Conservation (phyloP, 1,140 invertebrate species). For the Maniola jurtina region DNA sequence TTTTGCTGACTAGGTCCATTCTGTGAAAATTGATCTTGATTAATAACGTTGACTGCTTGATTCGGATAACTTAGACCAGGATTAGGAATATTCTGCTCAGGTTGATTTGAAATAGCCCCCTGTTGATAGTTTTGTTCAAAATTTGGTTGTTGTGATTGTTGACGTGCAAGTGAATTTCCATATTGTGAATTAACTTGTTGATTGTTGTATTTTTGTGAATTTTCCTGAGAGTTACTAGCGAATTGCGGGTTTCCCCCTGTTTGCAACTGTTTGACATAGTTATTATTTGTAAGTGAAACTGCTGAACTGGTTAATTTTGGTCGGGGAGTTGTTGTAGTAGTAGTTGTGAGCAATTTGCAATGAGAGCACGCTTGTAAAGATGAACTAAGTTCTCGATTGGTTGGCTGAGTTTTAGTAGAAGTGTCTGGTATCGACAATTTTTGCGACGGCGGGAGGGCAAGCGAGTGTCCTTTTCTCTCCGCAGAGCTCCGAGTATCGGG, state of each 20-base stretch:
- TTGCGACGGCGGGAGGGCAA: conserved; percentile 41
- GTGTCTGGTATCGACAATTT: conserved; percentile 27
- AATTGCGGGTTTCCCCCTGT: not conserved
- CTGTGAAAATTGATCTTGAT: conserved; percentile 11
- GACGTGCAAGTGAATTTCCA: not conserved
- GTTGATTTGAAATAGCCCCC: not conserved
- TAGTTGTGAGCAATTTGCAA: conserved; percentile 70
- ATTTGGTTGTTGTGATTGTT: not conserved
- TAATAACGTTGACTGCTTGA: not conserved
- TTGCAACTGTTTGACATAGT: not conserved
- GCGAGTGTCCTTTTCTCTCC: conserved; percentile 48
- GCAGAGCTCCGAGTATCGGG: not conserved
- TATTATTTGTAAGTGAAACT: not conserved
- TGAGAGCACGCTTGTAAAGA: conserved; percentile 63
- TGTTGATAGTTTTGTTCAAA: not conserved
- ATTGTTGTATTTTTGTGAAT: not conserved
- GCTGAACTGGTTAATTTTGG: conserved; percentile 20
- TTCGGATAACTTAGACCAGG: not conserved
- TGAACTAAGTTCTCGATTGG: conserved; percentile 3
- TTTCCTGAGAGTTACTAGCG: not conserved
- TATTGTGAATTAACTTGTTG: not conserved
- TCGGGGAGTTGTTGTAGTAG: conserved; percentile 23
- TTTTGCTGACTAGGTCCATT: not conserved
- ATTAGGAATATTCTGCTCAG: not conserved
- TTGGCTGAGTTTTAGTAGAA: conserved; percentile 7